Evolutionary conservation across 2,888 invertebrate species (phyloP).

Genomic region (Orthosia incerta): DNA sequence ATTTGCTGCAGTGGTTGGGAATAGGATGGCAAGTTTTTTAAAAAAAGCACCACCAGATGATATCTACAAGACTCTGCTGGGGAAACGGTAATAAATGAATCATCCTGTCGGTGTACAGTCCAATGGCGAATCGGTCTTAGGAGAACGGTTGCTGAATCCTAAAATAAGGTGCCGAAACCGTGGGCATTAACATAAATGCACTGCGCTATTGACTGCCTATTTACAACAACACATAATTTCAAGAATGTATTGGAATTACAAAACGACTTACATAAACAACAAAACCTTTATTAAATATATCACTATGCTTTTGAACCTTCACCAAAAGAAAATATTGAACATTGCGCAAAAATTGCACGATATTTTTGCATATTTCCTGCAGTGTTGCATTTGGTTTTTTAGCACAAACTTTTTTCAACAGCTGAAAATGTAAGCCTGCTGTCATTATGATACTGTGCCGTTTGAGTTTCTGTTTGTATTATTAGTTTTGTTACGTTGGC

Average conservation of each 20-base stretch:
- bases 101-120: too few species aligned
- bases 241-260: not conserved
- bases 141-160: too few species aligned
- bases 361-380: not conserved
- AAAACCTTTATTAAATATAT: not conserved
- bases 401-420: conserved; percentile 2
- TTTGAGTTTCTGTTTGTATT: conserved; percentile 1
- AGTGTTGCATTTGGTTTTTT: not conserved
- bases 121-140: too few species aligned
- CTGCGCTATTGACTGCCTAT: not conserved
- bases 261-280: not conserved
- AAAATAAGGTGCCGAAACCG: too few species aligned
- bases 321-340: not conserved
- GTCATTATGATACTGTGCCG: conserved; percentile 1
- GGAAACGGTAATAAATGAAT: too few species aligned
- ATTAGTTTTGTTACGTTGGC: conserved; percentile 16
- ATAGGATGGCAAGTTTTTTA: too few species aligned
- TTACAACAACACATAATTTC: not conserved
- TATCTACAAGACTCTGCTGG: too few species aligned
- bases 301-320: not conserved
- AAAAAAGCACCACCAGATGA: too few species aligned
- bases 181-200: too few species aligned
- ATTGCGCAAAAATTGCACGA: not conserved
- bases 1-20: too few species aligned
- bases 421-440: conserved; percentile 28